Evolutionary conservation across 1,140 invertebrate species (phyloP), one percentile per base, ranked within the genome.

Genomic region (Conus ventricosus): DNA sequence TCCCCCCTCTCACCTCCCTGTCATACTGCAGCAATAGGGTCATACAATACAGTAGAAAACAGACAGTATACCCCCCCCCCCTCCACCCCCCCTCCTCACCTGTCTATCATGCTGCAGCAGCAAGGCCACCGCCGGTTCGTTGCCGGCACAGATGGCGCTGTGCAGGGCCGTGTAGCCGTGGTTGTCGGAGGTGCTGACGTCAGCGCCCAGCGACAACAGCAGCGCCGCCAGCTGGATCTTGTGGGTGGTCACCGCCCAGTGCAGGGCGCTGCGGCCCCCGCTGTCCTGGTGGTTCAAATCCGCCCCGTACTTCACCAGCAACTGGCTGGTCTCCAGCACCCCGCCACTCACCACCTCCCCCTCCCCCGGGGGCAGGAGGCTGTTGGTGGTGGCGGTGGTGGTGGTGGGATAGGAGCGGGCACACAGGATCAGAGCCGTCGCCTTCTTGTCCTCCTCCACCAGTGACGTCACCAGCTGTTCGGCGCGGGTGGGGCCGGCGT

Each of bases 91-190:
- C 53, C 55, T 3, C 11, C 82, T 63, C 82, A 84, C 82, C 82
- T 84, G 82, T 10, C 82, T 54, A 25, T 84, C 82, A 55, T 84
- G 82, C 17, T 84, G 82, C 82, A 84, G 57, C 57, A 84, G 82
- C n/a, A 84, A 55, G 7, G 82, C 82, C 55, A 84, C 82, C 23
- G 55, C 54, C 17, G 82, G 13, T 7, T 84, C 53, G 82, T 84
- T 84, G 7, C 82, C 82, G 55, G 54, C 27, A 17, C 5, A 25
- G 82, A 84, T 84, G 82, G 82, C 82, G 57, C 53, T 67, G 82
- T 84, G 82, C 23, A 84, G 82, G 5, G 82, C 55, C 54, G 82
- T 63, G 54, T 27, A 25, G n/a, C 82, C 82, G 3, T 5, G 5
- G 25, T 84, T 84, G 82, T 84, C 82, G 53, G 10, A 17, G 0